Evolutionary conservation across 1,140 invertebrate genomes (phyloP), one percentile per base, ranked within the genome.

Genomic region (Campodea augens): DNA sequence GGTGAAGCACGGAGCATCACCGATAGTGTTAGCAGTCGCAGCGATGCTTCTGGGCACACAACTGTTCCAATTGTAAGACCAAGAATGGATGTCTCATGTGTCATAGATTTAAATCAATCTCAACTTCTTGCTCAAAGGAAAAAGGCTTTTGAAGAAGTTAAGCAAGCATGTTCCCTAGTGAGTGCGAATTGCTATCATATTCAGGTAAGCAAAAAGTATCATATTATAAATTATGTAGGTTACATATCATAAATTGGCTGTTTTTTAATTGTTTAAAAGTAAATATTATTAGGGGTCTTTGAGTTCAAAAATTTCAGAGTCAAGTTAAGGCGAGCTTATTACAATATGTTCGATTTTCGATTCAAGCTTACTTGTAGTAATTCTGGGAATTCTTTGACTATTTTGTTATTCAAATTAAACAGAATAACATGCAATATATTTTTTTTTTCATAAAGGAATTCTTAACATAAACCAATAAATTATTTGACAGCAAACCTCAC

Each of bases 31-130:
- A 76, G 78, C 42, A 80, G 77, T 24, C 67, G 71, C 38, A 74
- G 72, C 45, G 78, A 81, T 64, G 65, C 74, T 40, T 81, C 78
- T 3, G 73, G 70, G 40, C 67, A 74, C 39, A 77, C 75, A 5
- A 66, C 72, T 2, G 66, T 75, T 50, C 57, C 67, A 15, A 64
- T 66, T 50, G 43, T 43, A 18, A 68, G 73, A 51, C 70, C 74
- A 32, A 71, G 70, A 49, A 91, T 92, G 81, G 87, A 91, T 62
- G 83, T 93, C 38, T 88, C 82, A 44, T 88, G 84, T 70, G 78
- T 95, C 41, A 71, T 92, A 51, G 88, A 92, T 65, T 64, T 86
- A 22, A 73, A 78, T 54, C 74, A 79, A 58, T 61, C 70, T 15
- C 73, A 78, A 51, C 69, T 81, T 61, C 61, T 84, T 43, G 58